Base-by-base conservation (phyloP, 2,888 invertebrate genomes). In the Apotomis capreana region DNA sequence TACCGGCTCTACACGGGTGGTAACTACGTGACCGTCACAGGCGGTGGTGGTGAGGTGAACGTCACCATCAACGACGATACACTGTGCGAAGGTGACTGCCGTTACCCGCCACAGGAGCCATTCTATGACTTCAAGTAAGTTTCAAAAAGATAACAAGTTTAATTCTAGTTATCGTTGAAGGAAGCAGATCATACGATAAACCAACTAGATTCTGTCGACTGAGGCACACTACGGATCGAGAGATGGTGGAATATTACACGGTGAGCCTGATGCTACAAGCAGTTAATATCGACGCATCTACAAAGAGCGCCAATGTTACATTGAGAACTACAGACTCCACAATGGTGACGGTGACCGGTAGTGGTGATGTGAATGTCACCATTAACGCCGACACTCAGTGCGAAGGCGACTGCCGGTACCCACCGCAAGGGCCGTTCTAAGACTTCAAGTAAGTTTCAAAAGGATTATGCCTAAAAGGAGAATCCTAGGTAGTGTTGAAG, bases 111-210 rank as follows among this genome's bases (percentile, higher is more conserved):
- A 26, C 80, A 86, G 55, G 83, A 81, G 59, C 84, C 83, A 51
- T 84, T 84, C 59, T 90, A 87, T 75, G 88, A 89, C 75, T 90
- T 89, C 69, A 88, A 88, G 91, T 91, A 73, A 80, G 83, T 69
- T 15, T 5, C 13, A 8, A 40, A 40, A 40, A 40, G 40, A 6
- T 40, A 40, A 5, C 0, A 40, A 40, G 6, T 40, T 26, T 26
- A 26, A 40, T 6, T 40, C 40, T 6, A 6, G 40, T 6, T 6
- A 6, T 40, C 3, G 40, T 40, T 40, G 5, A 6, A 6, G 6
- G 40, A 6, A 40, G 40, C 5, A 6, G 40, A 40, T 40, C 5
- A 6, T 40, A 40, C 26, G 1, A 26, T 26, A 26, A 26, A 26
- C 26, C 26, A 26, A 26, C 26, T 26, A 26, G 1, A 26, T 26